Evolutionary conservation across 1,140 invertebrate genomes (phyloP).

Genomic region (Pantala flavescens): DNA sequence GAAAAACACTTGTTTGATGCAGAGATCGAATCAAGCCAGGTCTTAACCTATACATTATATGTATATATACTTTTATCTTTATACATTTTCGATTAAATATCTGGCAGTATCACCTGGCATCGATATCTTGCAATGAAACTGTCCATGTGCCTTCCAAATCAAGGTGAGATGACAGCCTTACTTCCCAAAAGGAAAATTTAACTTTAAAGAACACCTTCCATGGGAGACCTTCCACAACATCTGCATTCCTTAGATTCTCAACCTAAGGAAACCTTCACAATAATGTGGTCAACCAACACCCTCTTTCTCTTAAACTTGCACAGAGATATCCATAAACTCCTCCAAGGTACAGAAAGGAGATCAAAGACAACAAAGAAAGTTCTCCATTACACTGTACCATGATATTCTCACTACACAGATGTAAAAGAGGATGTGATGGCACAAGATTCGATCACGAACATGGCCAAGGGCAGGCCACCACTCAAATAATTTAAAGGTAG

Average conservation of each 20-base stretch:
- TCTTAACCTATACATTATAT: conserved; percentile 10
- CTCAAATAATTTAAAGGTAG: neutral
- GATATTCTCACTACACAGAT: neutral
- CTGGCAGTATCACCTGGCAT: conserved; percentile 3
- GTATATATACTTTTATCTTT: conserved; percentile 8
- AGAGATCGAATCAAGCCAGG: conserved; percentile 7
- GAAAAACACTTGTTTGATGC: conserved; percentile 7
- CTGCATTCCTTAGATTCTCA: neutral
- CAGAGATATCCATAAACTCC: neutral
- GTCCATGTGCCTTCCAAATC: neutral
- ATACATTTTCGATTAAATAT: neutral
- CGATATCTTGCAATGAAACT: conserved; percentile 2
- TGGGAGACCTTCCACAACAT: neutral
- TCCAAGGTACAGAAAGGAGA: neutral
- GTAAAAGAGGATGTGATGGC: neutral
- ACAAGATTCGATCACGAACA: neutral
- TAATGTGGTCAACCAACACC: neutral
- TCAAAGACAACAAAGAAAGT: neutral
- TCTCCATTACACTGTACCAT: neutral
- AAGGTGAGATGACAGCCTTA: neutral
- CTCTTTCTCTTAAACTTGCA: neutral
- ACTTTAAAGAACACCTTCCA: neutral
- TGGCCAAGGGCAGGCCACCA: neutral
- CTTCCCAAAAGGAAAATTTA: neutral
- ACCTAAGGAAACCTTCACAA: neutral